Evolutionary conservation across 2,113 vertebrate species (phyloP).

Genomic region (Stomatorhinus ivindoensis): DNA sequence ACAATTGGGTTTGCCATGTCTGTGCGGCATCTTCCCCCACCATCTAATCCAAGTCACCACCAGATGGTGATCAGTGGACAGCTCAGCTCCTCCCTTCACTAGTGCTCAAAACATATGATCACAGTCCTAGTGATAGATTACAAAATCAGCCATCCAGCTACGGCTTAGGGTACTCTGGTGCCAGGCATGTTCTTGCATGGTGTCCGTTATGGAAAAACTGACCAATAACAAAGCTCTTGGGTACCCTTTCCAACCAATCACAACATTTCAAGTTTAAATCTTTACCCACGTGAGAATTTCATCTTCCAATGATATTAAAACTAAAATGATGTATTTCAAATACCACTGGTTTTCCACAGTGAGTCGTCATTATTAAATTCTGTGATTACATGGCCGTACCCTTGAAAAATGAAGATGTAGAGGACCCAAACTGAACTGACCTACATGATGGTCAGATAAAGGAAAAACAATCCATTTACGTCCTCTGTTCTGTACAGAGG

Average conservation of each 20-base stretch:
- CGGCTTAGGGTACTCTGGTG: not conserved
- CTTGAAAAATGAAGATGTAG: not conserved
- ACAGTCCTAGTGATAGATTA: no score
- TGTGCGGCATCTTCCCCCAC: no score
- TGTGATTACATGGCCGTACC: not conserved
- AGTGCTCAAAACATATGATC: no score
- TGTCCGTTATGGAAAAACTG: not conserved
- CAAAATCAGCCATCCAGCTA: no score
- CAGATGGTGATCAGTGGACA: no score
- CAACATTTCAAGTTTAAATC: not conserved
- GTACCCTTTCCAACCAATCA: not conserved
- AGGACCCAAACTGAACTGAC: not conserved
- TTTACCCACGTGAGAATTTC: not conserved
- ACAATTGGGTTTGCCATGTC: no score
- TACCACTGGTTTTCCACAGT: not conserved
- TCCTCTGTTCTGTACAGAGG: not conserved
- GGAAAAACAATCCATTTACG: not conserved
- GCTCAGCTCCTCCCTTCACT: no score
- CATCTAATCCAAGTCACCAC: no score
- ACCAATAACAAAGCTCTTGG: not conserved
- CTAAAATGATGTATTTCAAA: not conserved
- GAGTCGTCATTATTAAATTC: not conserved
- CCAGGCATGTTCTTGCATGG: not conserved
- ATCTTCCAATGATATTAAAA: not conserved
- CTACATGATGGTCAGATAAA: not conserved